phyloP scores from a whole-genome alignment of 2,113 vertebrate species.

The Hydrochoerus hydrochaeris region DNA sequence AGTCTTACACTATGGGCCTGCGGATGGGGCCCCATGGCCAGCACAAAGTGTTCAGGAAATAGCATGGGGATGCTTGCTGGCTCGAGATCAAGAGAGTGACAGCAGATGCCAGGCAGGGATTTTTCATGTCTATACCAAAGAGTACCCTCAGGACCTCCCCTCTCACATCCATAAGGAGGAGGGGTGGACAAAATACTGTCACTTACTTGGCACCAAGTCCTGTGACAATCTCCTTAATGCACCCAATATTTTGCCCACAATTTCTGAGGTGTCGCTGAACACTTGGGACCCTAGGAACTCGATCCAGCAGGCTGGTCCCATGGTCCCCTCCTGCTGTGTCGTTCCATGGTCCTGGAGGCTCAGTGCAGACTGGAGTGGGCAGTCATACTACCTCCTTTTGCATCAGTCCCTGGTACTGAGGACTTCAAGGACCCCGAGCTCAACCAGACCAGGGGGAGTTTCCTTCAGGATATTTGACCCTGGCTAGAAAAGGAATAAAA shows the following conservation, averaged over 20 bases:
- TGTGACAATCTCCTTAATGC: neutral
- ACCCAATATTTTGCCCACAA: neutral
- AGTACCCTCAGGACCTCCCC: neutral
- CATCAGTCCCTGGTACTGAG: neutral
- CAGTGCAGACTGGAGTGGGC: neutral
- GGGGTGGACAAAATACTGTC: too few relatives aligned
- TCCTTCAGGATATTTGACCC: neutral
- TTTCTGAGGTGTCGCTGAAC: neutral
- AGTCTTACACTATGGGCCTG: accelerated
- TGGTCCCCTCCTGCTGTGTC: neutral
- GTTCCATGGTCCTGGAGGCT: neutral
- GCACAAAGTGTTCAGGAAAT: neutral
- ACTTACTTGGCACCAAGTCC: too few relatives aligned
- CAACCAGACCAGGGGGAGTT: neutral
- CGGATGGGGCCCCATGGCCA: too few relatives aligned
- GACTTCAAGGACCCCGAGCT: neutral
- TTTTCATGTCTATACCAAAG: neutral
- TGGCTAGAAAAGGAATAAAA: neutral
- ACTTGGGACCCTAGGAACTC: accelerated
- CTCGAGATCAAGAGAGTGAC: too few relatives aligned
- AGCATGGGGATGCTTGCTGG: neutral
- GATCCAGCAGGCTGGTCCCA: too few relatives aligned
- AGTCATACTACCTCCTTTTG: neutral
- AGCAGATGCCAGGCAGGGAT: accelerated
- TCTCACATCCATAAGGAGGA: accelerated